A percentile compares a stretch with the other conserved stretches of the same genome.
Conservation (phyloP, 2,888 invertebrate species). For the Tineola bisselliella region DNA sequence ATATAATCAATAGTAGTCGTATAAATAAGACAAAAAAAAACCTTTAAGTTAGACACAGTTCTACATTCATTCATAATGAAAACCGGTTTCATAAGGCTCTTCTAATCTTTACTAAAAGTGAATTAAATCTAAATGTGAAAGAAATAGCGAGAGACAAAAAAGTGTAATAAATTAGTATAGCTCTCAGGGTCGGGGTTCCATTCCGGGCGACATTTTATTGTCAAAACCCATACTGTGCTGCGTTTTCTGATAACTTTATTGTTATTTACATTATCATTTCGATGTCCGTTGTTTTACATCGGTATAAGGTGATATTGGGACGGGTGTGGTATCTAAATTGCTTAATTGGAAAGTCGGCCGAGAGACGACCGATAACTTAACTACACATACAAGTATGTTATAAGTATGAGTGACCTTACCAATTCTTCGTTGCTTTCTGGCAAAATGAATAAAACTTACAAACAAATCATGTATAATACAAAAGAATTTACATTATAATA, state of each 20-base stretch:
- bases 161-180: conserved; percentile 36
- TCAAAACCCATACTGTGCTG: conserved; percentile 58
- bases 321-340: conserved; percentile 60
- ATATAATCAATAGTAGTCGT: no score
- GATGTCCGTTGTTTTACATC: conserved; percentile 64
- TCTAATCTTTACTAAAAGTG: neutral
- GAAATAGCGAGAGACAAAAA: conserved; percentile 9
- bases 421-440: neutral
- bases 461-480: neutral
- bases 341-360: conserved; percentile 62
- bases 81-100: neutral
- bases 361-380: conserved; percentile 21
- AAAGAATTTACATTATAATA: no score
- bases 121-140: neutral
- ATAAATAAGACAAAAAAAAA: no score
- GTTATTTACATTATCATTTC: conserved; percentile 65
- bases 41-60: no score
- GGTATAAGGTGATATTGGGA: conserved; percentile 50
- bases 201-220: conserved; percentile 46
- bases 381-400: conserved; percentile 11
- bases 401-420: conserved; percentile 12
- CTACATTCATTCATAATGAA: neutral
- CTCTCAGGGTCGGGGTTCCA: conserved; percentile 4
- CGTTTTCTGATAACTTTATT: conserved; percentile 62
- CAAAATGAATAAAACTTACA: neutral